Conservation (phyloP, 2,797 vertebrate species). For the Gallirallus australis region DNA sequence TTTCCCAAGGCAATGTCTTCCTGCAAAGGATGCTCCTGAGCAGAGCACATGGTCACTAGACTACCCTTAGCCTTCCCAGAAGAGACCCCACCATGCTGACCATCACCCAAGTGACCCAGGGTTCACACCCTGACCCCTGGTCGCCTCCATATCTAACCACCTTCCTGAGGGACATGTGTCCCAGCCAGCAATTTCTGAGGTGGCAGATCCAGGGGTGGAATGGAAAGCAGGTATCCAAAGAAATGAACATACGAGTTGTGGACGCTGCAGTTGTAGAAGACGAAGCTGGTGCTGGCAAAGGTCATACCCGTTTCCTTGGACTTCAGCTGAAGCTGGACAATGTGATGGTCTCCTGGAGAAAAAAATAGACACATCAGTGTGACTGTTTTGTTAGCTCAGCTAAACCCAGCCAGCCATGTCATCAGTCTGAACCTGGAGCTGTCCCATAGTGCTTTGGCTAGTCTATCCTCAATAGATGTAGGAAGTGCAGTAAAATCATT, state of each 20-base stretch:
- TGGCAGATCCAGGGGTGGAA: neutral
- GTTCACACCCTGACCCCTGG: neutral
- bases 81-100: neutral
- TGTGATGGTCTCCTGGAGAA: constrained; percentile 91
- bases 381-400: neutral
- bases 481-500: neutral
- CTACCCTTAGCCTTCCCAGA: neutral
- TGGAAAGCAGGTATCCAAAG: neutral
- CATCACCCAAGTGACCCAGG: neutral
- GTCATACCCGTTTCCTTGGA: constrained; percentile 97
- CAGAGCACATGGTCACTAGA: neutral
- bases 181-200: neutral
- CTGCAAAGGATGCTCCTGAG: neutral
- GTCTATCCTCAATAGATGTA: neutral
- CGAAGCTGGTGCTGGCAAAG: constrained; percentile 96
- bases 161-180: neutral
- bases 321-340: constrained; percentile 96
- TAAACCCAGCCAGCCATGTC: neutral
- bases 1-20: neutral
- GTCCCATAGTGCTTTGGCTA: neutral
- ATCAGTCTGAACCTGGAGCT: neutral
- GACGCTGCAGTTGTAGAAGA: constrained; percentile 99
- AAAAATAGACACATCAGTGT: neutral
- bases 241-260: constrained; percentile 91
- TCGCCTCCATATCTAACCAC: neutral